A percentile compares a stretch with the other conserved stretches of the same genome.
These are phyloP conservation scores for Mus spretus DNA, from an alignment of 2,797 vertebrate species.

Conservation along the genomic window DNA sequence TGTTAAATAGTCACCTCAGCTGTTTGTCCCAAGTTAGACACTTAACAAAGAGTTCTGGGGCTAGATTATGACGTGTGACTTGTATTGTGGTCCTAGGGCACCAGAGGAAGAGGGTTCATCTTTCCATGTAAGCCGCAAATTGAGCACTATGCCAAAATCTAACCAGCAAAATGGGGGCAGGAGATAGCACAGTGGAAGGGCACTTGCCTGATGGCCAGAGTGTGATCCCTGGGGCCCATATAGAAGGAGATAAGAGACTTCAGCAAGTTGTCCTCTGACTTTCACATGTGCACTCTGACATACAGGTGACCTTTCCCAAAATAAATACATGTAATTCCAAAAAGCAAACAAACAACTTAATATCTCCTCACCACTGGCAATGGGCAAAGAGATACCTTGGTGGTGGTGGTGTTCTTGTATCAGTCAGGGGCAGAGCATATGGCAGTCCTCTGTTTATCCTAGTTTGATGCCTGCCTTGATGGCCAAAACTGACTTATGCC, in stretches of 20 bases:
- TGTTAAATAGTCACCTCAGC: background rate
- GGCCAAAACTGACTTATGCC: too few relatives aligned
- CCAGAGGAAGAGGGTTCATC: background rate
- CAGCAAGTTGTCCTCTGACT: background rate
- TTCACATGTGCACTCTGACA: background rate
- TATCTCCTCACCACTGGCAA: too few relatives aligned
- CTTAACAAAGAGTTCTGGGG: background rate
- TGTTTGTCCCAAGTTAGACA: background rate
- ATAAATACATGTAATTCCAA: background rate
- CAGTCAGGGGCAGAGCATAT: too few relatives aligned
- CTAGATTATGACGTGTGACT: background rate
- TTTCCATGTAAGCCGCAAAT: background rate
- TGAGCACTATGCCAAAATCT: background rate
- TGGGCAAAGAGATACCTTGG: too few relatives aligned
- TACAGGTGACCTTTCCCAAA: background rate
- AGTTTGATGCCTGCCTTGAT: too few relatives aligned
- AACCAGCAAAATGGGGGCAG: background rate
- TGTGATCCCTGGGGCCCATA: background rate
- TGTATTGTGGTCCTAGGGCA: background rate
- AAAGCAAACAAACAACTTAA: background rate
- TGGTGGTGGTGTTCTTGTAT: too few relatives aligned
- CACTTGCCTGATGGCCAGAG: too few relatives aligned
- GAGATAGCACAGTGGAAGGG: background rate
- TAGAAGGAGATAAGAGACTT: background rate
- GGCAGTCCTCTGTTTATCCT: too few relatives aligned